phyloP scores from a whole-genome alignment of 2,797 vertebrate genomes.

The Pogonophryne albipinna region DNA sequence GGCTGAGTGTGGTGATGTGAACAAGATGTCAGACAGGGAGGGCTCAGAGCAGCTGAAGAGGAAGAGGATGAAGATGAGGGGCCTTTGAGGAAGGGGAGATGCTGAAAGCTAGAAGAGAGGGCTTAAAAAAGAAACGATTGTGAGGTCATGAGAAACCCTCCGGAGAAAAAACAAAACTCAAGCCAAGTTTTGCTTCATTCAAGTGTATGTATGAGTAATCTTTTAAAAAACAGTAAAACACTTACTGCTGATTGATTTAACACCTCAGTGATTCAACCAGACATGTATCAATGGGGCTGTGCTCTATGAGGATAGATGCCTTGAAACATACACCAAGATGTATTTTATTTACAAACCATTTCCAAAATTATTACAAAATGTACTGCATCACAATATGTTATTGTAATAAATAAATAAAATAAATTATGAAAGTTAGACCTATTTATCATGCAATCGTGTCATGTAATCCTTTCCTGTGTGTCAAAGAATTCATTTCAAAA shows the following conservation, averaged over 20 bases:
- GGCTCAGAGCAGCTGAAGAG: slow-evolving; percentile 36
- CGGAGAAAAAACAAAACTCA: slow-evolving; percentile 1
- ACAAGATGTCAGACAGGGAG: background rate
- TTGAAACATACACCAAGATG: background rate
- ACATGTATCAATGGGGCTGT: background rate
- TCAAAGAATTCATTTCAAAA: too few relatives aligned
- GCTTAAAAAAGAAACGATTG: background rate
- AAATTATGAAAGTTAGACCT: background rate
- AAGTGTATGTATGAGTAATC: background rate
- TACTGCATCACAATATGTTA: background rate
- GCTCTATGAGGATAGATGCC: background rate
- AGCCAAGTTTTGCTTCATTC: background rate
- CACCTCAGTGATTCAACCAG: background rate
- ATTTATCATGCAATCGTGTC: background rate
- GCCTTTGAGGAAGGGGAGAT: background rate
- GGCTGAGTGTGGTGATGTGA: slow-evolving; percentile 1
- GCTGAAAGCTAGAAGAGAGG: background rate
- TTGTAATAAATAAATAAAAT: background rate
- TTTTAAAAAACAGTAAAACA: slow-evolving; percentile 4
- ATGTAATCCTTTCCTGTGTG: too few relatives aligned
- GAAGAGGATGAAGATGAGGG: background rate
- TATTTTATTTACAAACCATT: background rate
- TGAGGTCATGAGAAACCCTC: slow-evolving; percentile 25
- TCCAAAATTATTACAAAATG: background rate
- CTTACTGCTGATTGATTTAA: slow-evolving; percentile 7